These are phyloP conservation scores for Leptinotarsa defecta DNA, from an alignment of 1,140 invertebrate species.

Conservation along the genomic window DNA sequence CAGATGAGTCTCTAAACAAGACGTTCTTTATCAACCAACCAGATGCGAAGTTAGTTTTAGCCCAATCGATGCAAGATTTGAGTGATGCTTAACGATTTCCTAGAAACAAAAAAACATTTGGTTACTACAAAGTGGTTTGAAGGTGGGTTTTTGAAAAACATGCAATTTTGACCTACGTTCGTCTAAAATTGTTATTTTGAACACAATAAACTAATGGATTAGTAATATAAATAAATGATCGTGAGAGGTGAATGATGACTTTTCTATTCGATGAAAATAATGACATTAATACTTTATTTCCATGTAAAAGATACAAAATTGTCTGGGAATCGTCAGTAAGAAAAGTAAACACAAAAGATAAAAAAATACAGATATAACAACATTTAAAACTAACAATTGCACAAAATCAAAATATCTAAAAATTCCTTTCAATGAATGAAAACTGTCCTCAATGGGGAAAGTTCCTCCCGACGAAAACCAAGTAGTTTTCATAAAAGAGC, in stretches of 20 bases:
- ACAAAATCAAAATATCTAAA: no score
- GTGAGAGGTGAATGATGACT: neutral
- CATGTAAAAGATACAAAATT: no score
- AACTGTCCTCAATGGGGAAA: no score
- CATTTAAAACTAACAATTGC: no score
- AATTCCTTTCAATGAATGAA: no score
- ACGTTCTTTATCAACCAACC: conserved; percentile 38
- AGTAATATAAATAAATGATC: neutral
- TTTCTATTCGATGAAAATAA: no score
- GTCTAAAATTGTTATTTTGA: neutral
- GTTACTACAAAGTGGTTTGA: neutral
- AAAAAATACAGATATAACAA: no score
- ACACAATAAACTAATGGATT: conserved; percentile 9
- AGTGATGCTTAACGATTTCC: conserved; percentile 53
- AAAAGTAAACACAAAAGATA: no score
- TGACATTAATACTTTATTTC: no score
- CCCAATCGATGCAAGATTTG: conserved; percentile 48
- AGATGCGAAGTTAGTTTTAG: conserved; percentile 42
- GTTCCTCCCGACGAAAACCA: no score
- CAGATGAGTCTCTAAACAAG: conserved; percentile 33
- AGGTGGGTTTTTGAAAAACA: neutral
- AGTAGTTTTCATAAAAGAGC: no score
- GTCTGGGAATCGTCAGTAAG: no score
- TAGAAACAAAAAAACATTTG: conserved; percentile 50
- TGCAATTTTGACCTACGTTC: neutral